A percentile compares a stretch with the other conserved stretches of the same genome.
phyloP scores from a whole-genome alignment of 2,888 invertebrate species.

The Tachina fera region DNA sequence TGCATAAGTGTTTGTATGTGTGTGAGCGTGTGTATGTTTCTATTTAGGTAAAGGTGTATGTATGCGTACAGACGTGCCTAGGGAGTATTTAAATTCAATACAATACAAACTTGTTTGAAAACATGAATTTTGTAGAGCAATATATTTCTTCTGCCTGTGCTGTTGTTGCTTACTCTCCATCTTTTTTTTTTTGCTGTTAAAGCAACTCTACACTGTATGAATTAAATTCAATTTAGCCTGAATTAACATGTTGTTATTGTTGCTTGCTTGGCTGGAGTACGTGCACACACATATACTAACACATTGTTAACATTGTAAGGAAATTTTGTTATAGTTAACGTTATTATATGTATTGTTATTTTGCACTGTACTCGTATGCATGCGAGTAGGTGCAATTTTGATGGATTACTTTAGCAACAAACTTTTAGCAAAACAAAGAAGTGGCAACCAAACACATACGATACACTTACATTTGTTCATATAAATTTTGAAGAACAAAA shows the following conservation, averaged over 20 bases:
- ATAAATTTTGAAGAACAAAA: constrained; percentile 30
- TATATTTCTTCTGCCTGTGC: background rate
- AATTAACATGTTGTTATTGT: constrained; percentile 69
- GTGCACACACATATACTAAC: background rate
- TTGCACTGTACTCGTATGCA: constrained; percentile 35
- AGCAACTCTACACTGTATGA: constrained; percentile 51
- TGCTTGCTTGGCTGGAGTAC: constrained; percentile 32
- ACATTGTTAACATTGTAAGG: constrained; percentile 59
- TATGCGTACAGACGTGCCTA: constrained; percentile 55
- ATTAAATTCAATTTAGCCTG: constrained; percentile 81
- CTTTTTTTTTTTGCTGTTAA: background rate
- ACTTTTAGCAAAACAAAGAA: constrained; percentile 63
- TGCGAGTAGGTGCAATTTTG: constrained; percentile 82
- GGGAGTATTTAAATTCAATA: constrained; percentile 70
- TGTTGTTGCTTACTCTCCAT: background rate
- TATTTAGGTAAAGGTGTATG: constrained; percentile 39
- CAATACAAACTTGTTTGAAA: constrained; percentile 55
- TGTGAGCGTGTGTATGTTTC: constrained; percentile 52
- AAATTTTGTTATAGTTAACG: constrained; percentile 47
- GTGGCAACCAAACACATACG: constrained; percentile 10
- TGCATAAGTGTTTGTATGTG: background rate
- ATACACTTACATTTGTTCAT: background rate
- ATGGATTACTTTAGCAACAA: constrained; percentile 79
- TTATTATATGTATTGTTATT: constrained; percentile 46
- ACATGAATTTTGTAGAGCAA: constrained; percentile 63